Conservation (phyloP, 2,888 invertebrate genomes). For the Leuctra nigra region DNA sequence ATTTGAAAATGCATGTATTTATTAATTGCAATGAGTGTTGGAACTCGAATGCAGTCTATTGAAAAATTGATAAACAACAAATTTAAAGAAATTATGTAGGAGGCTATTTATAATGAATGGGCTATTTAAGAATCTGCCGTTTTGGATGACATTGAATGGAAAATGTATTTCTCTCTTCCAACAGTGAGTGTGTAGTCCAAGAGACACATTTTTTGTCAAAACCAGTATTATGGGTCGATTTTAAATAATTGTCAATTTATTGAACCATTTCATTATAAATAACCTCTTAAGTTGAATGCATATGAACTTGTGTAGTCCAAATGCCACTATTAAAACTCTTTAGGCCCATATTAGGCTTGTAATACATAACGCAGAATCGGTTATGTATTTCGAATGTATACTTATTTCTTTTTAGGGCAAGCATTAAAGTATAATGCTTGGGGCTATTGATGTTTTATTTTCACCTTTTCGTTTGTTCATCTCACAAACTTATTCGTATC, state of each 20-base stretch:
- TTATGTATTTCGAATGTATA: constrained; percentile 5
- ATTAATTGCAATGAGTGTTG: constrained; percentile 11
- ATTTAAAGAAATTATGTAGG: too few species aligned
- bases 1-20: too few species aligned
- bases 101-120: too few species aligned
- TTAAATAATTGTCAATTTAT: too few species aligned
- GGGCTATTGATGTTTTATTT: constrained; percentile 10
- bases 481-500: constrained; percentile 17
- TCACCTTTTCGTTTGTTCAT: background rate
- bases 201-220: too few species aligned
- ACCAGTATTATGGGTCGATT: too few species aligned
- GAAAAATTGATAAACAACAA: too few species aligned
- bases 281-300: background rate
- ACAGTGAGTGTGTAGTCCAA: background rate
- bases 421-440: background rate
- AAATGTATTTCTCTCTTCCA: too few species aligned
- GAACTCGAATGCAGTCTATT: constrained; percentile 6
- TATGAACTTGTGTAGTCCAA: background rate
- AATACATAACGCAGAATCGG: background rate
- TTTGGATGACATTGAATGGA: too few species aligned
- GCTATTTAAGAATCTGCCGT: too few species aligned
- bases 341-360: constrained; percentile 13
- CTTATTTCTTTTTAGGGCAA: background rate
- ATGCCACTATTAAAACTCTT: constrained; percentile 9
- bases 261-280: background rate